Evolutionary conservation across 2,888 invertebrate species (phyloP).

Genomic region (Clanis bilineata): DNA sequence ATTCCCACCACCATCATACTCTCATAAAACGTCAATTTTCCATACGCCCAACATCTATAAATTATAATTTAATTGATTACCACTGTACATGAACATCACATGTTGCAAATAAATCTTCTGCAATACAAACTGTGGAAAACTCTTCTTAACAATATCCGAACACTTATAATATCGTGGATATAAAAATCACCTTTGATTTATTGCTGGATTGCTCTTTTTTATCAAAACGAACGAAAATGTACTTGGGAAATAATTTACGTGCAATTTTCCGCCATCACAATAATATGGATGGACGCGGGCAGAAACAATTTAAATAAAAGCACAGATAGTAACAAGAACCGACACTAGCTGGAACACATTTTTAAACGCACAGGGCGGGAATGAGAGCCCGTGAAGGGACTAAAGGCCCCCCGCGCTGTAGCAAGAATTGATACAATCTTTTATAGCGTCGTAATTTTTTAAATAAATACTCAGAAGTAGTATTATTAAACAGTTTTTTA

Average conservation of each 20-base stretch:
- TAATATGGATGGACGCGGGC: conserved; percentile 1
- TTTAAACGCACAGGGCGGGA: neutral
- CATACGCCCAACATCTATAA: neutral
- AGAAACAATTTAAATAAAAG: conserved; percentile 10
- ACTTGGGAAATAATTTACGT: conserved; percentile 1
- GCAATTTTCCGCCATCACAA: conserved; percentile 2
- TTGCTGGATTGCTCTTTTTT: neutral
- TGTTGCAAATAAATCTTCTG: neutral
- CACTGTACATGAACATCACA: conserved; percentile 13
- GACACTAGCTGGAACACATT: neutral
- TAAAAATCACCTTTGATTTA: conserved; percentile 15
- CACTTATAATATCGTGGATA: neutral
- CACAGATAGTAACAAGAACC: neutral
- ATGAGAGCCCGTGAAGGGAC: neutral
- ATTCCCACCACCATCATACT: too few relatives aligned
- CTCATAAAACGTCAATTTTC: neutral
- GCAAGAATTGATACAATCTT: neutral
- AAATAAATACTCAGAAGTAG: too few relatives aligned
- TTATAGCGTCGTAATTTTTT: neutral
- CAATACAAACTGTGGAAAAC: neutral
- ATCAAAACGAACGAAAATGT: neutral
- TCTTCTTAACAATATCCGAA: neutral
- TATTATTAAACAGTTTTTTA: neutral
- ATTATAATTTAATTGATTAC: conserved; percentile 1
- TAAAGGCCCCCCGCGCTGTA: neutral